phyloP scores from a whole-genome alignment of 2,797 vertebrate genomes.

The Sebastiscus albofasciatus region DNA sequence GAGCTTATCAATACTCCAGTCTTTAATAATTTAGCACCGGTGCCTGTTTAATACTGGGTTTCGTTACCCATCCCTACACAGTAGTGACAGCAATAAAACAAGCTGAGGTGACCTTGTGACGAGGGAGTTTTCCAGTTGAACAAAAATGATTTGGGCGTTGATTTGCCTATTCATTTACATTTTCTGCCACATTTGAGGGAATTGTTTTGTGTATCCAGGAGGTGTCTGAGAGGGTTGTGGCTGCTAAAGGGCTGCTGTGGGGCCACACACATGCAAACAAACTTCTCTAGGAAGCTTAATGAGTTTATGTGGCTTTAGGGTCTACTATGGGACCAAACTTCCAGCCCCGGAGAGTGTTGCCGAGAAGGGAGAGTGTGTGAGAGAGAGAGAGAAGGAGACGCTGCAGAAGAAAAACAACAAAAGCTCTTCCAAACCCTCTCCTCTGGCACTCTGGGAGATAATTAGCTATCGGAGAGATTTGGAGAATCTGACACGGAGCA shows the following conservation, averaged over 20 bases:
- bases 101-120: not conserved
- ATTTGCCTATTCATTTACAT: slow-evolving; percentile 29
- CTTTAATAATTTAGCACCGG: too few relatives aligned
- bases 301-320: slow-evolving; percentile 33
- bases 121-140: slow-evolving; percentile 1
- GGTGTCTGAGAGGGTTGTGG: slow-evolving; percentile 3
- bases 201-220: not conserved
- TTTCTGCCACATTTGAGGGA: slow-evolving; percentile 13
- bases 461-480: slow-evolving; percentile 77
- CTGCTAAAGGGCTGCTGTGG: not conserved
- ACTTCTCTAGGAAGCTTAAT: not conserved
- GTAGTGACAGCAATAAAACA: slow-evolving; percentile 20
- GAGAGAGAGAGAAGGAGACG: slow-evolving; percentile 10
- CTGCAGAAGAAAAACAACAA: slow-evolving; percentile 62
- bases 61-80: not conserved
- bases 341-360: slow-evolving; percentile 44
- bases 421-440: slow-evolving; percentile 66
- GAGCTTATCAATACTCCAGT: too few relatives aligned
- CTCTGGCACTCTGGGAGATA: slow-evolving; percentile 70
- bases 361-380: not conserved
- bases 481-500: slow-evolving; percentile 69
- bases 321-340: slow-evolving; percentile 35
- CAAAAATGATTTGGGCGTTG: slow-evolving; percentile 4
- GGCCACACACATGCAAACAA: slow-evolving; percentile 14
- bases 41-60: too few relatives aligned